These are phyloP conservation scores for Brachyalestes nurse DNA, from an alignment of 2,797 vertebrate species.

Conservation along the genomic window DNA sequence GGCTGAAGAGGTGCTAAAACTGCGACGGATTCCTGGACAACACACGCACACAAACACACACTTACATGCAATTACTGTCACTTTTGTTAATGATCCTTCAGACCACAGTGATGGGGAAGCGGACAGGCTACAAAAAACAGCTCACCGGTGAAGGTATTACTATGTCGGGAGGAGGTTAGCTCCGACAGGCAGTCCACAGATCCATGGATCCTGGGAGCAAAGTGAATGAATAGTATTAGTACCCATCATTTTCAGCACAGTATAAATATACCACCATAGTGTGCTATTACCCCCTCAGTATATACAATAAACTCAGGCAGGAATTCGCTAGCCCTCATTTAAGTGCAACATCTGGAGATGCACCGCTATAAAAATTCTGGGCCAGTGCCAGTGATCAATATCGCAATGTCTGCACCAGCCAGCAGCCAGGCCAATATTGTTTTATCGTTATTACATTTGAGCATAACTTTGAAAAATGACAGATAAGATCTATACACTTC, in stretches of 20 bases:
- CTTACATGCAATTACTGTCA: neutral
- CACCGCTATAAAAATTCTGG: neutral
- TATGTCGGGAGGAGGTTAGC: slow-evolving; percentile 83
- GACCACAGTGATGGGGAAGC: neutral
- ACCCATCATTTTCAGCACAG: neutral
- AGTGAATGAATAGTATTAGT: slow-evolving; percentile 35
- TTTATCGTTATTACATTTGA: slow-evolving; percentile 3
- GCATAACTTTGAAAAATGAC: neutral
- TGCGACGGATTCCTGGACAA: slow-evolving; percentile 88
- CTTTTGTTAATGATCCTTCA: slow-evolving; percentile 10
- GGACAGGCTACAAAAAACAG: slow-evolving; percentile 10
- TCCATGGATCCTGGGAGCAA: slow-evolving; percentile 79
- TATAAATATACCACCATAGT: neutral
- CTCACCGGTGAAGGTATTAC: slow-evolving; percentile 86
- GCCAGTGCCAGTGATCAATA: neutral
- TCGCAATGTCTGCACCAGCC: neutral
- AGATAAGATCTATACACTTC: neutral
- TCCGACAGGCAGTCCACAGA: slow-evolving; percentile 93
- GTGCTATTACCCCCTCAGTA: neutral
- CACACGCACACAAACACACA: slow-evolving; percentile 10
- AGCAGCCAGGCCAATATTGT: neutral
- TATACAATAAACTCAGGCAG: neutral
- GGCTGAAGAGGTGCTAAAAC: slow-evolving; percentile 89
- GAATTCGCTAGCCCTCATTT: neutral
- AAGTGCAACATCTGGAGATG: neutral